phyloP scores from a whole-genome alignment of 2,797 vertebrate genomes.

The Myripristis murdjan region DNA sequence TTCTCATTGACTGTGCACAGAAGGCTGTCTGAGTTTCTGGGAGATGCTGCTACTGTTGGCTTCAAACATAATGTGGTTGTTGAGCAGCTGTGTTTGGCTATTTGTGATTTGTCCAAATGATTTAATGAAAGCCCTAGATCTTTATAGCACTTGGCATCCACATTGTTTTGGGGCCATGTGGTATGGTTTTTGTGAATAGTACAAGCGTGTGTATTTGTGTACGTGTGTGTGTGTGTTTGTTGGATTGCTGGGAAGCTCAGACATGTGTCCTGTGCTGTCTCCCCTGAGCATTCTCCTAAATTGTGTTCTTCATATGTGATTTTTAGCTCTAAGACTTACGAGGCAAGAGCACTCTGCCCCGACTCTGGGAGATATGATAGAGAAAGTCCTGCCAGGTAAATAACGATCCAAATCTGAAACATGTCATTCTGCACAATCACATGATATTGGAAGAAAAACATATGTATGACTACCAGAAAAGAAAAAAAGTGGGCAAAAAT shows the following conservation, averaged over 20 bases:
- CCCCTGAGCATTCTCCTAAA: slow-evolving; percentile 71
- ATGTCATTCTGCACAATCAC: slow-evolving; percentile 47
- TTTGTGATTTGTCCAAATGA: slow-evolving; percentile 24
- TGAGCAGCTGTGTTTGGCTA: slow-evolving; percentile 19
- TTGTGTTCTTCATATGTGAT: slow-evolving; percentile 84
- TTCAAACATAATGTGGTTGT: slow-evolving; percentile 26
- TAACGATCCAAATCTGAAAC: slow-evolving; percentile 70
- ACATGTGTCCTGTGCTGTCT: slow-evolving; percentile 59
- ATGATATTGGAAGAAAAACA: slow-evolving; percentile 37
- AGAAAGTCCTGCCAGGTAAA: slow-evolving; percentile 96
- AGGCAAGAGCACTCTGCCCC: slow-evolving; percentile 99
- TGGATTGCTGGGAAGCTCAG: slow-evolving; percentile 48
- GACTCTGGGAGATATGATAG: slow-evolving; percentile 96
- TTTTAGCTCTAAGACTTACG: slow-evolving; percentile 95
- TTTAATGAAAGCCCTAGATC: not conserved
- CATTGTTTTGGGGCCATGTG: not conserved
- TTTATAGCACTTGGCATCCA: slow-evolving; percentile 18
- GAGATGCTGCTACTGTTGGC: slow-evolving; percentile 25
- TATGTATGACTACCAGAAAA: not conserved
- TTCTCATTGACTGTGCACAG: slow-evolving; percentile 47
- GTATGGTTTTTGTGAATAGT: slow-evolving; percentile 1
- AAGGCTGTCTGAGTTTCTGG: slow-evolving; percentile 62
- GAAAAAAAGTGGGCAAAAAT: slow-evolving; percentile 2
- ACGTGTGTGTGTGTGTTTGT: slow-evolving; percentile 41
- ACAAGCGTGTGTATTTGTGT: slow-evolving; percentile 22